Evolutionary conservation across 2,797 vertebrate genomes (phyloP).

Genomic region (Protonibea diacanthus): DNA sequence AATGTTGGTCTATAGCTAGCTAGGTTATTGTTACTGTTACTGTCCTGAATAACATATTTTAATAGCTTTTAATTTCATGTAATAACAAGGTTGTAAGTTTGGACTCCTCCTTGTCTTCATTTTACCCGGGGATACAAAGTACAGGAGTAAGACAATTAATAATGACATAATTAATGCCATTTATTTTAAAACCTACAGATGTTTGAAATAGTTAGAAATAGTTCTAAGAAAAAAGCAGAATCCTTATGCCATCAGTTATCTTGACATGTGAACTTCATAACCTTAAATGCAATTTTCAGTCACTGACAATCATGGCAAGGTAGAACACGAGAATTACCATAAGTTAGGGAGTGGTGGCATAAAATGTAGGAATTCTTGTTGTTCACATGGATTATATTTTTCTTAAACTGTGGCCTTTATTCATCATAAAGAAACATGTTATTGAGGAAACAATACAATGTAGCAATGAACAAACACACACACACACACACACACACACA

Average conservation of each 20-base stretch:
- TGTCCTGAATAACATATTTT: too few relatives aligned
- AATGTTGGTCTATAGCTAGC: background rate
- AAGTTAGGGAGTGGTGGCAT: background rate
- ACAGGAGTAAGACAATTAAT: too few relatives aligned
- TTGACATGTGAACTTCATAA: too few relatives aligned
- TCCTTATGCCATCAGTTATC: too few relatives aligned
- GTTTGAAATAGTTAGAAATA: too few relatives aligned
- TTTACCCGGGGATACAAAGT: background rate
- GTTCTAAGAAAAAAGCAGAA: background rate
- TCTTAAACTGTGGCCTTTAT: background rate
- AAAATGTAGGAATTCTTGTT: background rate
- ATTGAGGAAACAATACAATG: background rate
- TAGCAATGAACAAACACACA: slow-evolving; percentile 5
- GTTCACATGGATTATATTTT: background rate
- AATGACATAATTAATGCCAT: background rate
- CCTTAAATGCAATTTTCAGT: background rate
- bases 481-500: slow-evolving; percentile 7
- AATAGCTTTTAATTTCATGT: background rate
- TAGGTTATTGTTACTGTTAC: too few relatives aligned
- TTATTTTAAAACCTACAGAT: background rate
- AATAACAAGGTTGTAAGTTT: background rate
- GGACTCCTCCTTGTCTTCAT: background rate
- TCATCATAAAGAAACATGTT: too few relatives aligned
- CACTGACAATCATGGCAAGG: background rate
- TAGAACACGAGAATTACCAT: background rate